Evolutionary conservation across 1,140 invertebrate genomes (phyloP).

Genomic region (Mactra quadrangularis): DNA sequence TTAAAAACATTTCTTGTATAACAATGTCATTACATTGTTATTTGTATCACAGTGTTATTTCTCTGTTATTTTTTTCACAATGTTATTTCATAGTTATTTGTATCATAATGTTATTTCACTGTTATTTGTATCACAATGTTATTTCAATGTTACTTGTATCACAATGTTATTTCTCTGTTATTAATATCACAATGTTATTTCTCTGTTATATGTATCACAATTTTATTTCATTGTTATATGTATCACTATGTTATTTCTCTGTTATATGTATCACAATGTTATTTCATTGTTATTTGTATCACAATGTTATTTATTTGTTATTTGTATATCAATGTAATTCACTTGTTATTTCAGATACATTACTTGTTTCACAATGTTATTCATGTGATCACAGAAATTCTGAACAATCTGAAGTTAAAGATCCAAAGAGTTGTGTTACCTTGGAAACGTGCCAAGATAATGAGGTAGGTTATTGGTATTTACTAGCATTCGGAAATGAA

Average conservation of each 20-base stretch:
- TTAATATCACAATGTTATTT: no score
- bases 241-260: not conserved
- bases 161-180: no score
- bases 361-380: constrained; percentile 14
- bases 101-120: no score
- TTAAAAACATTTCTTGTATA: no score
- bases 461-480: not conserved
- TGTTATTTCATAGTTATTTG: no score
- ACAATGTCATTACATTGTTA: no score
- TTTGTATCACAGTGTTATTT: no score
- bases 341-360: not conserved
- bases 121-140: no score
- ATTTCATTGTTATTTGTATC: not conserved
- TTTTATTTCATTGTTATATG: not conserved
- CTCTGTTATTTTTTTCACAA: no score
- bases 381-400: constrained; percentile 26
- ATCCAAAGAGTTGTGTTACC: constrained; percentile 22
- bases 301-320: no score
- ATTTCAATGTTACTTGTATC: no score
- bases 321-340: not conserved
- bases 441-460: constrained; percentile 12
- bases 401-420: constrained; percentile 21
- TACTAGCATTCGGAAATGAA: not conserved
- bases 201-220: not conserved
- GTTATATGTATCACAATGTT: not conserved